These are phyloP conservation scores for Prochilodus magdalenae DNA, from an alignment of 2,113 vertebrate species.

Conservation along the genomic window DNA sequence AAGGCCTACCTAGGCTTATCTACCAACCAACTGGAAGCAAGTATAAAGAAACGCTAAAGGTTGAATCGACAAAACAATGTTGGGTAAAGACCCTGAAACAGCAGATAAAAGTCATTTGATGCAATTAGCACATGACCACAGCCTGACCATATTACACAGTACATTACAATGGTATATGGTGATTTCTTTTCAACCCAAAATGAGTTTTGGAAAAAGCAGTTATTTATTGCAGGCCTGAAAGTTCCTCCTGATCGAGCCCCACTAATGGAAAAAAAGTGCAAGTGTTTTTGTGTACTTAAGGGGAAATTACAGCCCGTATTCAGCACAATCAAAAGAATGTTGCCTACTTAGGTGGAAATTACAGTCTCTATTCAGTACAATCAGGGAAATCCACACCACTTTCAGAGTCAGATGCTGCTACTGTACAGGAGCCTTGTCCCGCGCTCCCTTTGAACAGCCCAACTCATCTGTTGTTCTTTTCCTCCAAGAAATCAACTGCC, in stretches of 20 bases:
- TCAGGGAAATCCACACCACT: background rate
- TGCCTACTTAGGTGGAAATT: conserved; percentile 8
- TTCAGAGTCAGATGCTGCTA: background rate
- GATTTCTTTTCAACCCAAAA: background rate
- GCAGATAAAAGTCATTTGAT: background rate
- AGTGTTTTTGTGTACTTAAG: background rate
- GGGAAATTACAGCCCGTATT: background rate
- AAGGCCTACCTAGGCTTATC: background rate
- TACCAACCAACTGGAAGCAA: background rate
- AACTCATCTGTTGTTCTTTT: background rate
- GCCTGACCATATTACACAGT: background rate
- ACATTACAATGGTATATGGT: background rate
- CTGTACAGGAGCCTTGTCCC: background rate
- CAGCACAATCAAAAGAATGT: conserved; percentile 20
- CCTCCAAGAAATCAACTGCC: background rate
- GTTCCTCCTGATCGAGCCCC: background rate
- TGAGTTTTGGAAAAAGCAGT: background rate
- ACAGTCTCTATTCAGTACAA: conserved; percentile 4
- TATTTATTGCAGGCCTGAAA: background rate
- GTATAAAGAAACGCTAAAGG: background rate
- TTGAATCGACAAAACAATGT: background rate
- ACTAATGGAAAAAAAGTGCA: background rate
- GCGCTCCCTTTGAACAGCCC: background rate
- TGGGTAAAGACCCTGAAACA: background rate
- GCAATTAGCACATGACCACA: background rate